Conservation (phyloP, 2,113 vertebrate species). For the Origma solitaria region DNA sequence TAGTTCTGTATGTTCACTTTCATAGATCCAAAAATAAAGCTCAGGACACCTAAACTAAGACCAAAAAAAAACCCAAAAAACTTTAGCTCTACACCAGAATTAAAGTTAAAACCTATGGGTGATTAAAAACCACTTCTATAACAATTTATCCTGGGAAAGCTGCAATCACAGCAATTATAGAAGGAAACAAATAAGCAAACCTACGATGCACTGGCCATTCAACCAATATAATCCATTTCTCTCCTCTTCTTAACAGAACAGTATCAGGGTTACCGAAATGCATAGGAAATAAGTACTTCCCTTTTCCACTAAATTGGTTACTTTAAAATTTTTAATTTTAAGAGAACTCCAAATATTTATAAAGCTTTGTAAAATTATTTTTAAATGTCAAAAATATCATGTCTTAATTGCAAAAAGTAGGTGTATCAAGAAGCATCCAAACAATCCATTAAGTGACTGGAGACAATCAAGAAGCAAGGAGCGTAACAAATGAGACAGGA, state of each 20-base stretch:
- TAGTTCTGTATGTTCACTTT: neutral
- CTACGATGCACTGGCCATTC: neutral
- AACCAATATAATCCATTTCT: neutral
- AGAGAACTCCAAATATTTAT: neutral
- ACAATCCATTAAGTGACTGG: neutral
- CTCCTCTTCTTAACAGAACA: neutral
- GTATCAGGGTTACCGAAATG: neutral
- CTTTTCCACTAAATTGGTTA: neutral
- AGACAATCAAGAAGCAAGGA: neutral
- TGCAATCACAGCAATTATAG: neutral
- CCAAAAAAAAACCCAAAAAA: too few relatives aligned
- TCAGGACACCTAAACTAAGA: neutral
- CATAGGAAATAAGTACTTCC: neutral
- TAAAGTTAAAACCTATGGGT: neutral
- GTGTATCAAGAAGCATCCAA: neutral
- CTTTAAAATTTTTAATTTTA: neutral
- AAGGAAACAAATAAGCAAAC: neutral
- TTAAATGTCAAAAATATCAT: neutral
- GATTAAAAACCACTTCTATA: neutral
- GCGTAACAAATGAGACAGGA: neutral
- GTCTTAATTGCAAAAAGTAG: neutral
- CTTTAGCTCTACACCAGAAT: neutral
- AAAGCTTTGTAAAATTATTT: neutral
- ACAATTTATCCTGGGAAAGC: neutral
- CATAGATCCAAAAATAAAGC: neutral